Base-by-base conservation (phyloP, 2,113 vertebrate species). In the Verasper variegatus region DNA sequence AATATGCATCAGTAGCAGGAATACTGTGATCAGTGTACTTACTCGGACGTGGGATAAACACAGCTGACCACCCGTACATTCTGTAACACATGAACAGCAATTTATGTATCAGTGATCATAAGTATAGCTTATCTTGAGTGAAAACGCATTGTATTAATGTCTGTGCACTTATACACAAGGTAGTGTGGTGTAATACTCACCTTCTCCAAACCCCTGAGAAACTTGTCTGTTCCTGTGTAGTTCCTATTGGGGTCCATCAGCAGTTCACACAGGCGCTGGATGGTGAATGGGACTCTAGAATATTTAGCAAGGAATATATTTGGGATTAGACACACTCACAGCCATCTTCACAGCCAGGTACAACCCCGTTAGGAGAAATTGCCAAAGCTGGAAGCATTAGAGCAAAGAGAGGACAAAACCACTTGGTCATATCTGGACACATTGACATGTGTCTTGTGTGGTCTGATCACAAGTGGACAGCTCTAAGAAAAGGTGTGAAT, bases 51-150 rank as follows among this genome's bases (percentile, higher is more conserved):
- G 72, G 97, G 96, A 91, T 96, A 96, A 31, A 98, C 94, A 94
- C 95, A 98, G 94, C 97, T 99, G 92, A 99, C 98, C 90, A 99
- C 98, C 97, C 98, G 98, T 74, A 99, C 96, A 89, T 99, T 99
- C 98, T 99, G 94, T 4, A 93, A 86, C 0, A 49, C 15, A 84
- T 0, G 56, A 56, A 65, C 4, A 85, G 31, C 26, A 24, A 45
- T 2, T 49, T 5, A 35, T 14, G 11, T 12, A 58, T 37, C 11
- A 51, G 18, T 1, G 31, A 10, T 24, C 15, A 26, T 27, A 6
- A 42, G 59, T 49, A 37, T 11, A 15, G 4, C 67, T 60, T 21
- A 21, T 49, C n/a, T 56, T 23, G 1, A 40, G 26, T 6, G 20
- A 20, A 47, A 66, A 49, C n/a, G 24, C 26, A 23, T 55, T 12